Evolutionary conservation across 2,797 vertebrate genomes (phyloP).

Genomic region (Phalanger gymnotis): DNA sequence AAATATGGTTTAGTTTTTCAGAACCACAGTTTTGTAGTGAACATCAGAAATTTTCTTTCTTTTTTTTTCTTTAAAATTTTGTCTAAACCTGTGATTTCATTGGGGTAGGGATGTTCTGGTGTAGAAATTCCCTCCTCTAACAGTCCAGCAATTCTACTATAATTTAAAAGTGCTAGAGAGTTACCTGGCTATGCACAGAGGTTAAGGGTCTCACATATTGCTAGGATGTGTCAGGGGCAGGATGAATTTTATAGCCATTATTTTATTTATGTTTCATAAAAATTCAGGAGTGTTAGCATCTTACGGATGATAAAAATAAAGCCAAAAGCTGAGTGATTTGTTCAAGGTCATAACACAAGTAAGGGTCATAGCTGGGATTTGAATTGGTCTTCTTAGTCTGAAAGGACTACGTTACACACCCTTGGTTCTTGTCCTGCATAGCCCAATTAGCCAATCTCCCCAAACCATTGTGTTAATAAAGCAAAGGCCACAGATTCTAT

Average conservation of each 20-base stretch:
- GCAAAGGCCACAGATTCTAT: background rate
- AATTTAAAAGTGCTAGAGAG: background rate
- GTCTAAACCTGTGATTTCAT: background rate
- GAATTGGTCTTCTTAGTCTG: too few species aligned
- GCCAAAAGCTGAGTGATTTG: background rate
- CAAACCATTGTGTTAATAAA: background rate
- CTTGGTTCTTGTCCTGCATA: background rate
- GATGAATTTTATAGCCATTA: background rate
- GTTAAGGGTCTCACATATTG: background rate
- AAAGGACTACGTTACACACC: background rate
- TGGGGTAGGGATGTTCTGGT: background rate
- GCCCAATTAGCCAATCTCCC: background rate
- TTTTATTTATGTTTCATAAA: background rate
- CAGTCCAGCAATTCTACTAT: background rate
- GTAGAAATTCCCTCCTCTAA: background rate
- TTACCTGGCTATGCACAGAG: background rate
- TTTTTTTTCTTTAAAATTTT: background rate
- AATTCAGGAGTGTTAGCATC: background rate
- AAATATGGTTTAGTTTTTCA: background rate
- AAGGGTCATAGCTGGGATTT: background rate
- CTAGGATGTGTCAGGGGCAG: background rate
- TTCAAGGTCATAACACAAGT: background rate
- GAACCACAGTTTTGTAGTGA: background rate
- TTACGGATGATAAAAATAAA: background rate
- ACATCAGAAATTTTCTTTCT: background rate